These are phyloP conservation scores for Eilema depressum DNA, from an alignment of 2,888 invertebrate genomes.

Conservation along the genomic window DNA sequence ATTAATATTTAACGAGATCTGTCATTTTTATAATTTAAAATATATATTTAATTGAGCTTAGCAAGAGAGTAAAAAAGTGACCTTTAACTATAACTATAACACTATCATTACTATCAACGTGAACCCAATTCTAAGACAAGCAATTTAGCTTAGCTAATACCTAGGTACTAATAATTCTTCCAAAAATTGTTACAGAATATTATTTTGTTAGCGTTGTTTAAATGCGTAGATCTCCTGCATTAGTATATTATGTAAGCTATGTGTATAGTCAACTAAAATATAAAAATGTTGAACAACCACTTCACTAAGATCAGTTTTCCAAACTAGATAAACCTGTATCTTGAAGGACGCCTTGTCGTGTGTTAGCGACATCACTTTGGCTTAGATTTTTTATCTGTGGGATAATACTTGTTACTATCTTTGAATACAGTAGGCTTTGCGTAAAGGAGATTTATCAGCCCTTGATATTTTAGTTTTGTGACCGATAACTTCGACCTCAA, in stretches of 20 bases:
- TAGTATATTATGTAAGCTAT: not conserved
- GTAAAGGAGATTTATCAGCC: too few relatives aligned
- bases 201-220: not conserved
- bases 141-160: too few relatives aligned
- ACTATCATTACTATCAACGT: too few relatives aligned
- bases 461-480: not conserved
- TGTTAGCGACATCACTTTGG: constrained; percentile 2
- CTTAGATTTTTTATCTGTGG: not conserved
- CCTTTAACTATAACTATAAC: too few relatives aligned
- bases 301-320: not conserved
- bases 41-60: too few relatives aligned
- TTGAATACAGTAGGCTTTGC: not conserved
- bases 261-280: not conserved
- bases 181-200: too few relatives aligned
- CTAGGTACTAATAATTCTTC: too few relatives aligned
- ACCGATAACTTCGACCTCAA: not conserved
- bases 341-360: constrained; percentile 2
- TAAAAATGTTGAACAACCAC: not conserved
- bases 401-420: not conserved
- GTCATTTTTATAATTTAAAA: not conserved
- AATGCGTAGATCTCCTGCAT: not conserved
- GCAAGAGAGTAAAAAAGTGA: too few relatives aligned
- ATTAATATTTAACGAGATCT: not conserved
- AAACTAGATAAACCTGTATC: constrained; percentile 4
- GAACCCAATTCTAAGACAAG: too few relatives aligned